phyloP scores from a whole-genome alignment of 2,888 invertebrate species.

The Petrolisthes cinctipes region DNA sequence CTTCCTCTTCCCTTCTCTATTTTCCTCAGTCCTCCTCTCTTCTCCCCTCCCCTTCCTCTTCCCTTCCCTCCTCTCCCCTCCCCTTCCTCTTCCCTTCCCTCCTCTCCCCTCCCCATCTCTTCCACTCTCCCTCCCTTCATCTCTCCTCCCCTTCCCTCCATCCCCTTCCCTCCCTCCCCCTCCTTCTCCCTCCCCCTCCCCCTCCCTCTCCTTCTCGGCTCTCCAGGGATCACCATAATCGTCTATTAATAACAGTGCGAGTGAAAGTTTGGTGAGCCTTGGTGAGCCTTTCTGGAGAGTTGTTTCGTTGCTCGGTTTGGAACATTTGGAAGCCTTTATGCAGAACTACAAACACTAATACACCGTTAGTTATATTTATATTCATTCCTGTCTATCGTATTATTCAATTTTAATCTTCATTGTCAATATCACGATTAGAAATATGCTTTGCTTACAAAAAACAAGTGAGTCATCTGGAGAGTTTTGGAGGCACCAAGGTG shows the following conservation, averaged over 20 bases:
- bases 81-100: background rate
- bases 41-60: background rate
- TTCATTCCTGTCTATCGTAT: too few species aligned
- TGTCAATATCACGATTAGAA: too few species aligned
- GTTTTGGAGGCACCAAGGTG: too few species aligned
- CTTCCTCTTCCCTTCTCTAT: background rate
- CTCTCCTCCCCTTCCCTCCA: background rate
- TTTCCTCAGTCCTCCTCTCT: background rate
- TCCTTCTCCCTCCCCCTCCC: background rate
- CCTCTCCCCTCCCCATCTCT: background rate
- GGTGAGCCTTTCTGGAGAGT: background rate
- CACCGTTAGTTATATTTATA: too few species aligned
- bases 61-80: background rate
- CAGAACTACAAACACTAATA: too few species aligned
- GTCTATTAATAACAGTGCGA: background rate
- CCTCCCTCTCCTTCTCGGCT: background rate
- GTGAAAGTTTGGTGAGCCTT: background rate
- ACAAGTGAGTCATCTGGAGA: too few species aligned
- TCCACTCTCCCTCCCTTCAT: background rate
- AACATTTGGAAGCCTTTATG: too few species aligned
- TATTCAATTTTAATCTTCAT: too few species aligned
- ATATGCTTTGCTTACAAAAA: too few species aligned
- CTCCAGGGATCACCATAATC: background rate
- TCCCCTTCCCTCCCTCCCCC: background rate
- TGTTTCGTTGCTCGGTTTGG: too few species aligned